phyloP scores from a whole-genome alignment of 2,888 invertebrate genomes.

The Lasioglossum marginatum region DNA sequence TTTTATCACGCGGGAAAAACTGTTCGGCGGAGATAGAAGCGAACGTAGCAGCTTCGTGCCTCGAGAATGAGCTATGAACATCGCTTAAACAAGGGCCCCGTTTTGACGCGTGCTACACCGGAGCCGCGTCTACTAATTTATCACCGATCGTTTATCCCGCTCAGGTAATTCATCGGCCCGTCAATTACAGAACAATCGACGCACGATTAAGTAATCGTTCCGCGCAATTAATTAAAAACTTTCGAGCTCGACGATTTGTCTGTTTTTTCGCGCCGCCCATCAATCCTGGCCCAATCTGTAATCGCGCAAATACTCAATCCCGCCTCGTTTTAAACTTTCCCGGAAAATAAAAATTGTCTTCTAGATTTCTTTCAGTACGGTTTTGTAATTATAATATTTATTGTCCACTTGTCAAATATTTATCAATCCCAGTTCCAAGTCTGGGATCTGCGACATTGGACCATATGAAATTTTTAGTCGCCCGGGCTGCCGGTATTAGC shows the following conservation, averaged over 20 bases:
- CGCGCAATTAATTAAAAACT: slow-evolving; percentile 60
- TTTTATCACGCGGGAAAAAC: slow-evolving; percentile 15
- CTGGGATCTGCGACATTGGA: background rate
- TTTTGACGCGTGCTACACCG: slow-evolving; percentile 32
- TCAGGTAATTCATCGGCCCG: slow-evolving; percentile 62
- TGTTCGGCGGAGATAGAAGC: background rate
- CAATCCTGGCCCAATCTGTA: background rate
- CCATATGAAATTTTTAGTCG: background rate
- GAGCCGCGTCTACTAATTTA: slow-evolving; percentile 60
- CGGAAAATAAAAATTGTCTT: no score
- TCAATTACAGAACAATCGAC: slow-evolving; percentile 69
- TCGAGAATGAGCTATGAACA: slow-evolving; percentile 43
- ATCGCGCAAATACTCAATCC: background rate
- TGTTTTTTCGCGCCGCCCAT: background rate
- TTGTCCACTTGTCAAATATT: no score
- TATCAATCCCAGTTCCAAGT: background rate
- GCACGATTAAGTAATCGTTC: slow-evolving; percentile 63
- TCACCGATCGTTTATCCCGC: slow-evolving; percentile 64
- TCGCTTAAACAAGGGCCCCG: slow-evolving; percentile 42
- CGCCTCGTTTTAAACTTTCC: no score
- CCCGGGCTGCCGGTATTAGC: background rate
- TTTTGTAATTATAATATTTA: no score
- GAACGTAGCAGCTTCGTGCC: slow-evolving; percentile 2
- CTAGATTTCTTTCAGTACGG: no score
- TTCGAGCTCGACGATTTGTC: background rate